Conservation (phyloP, 2,888 invertebrate species). For the Andrena marginata region DNA sequence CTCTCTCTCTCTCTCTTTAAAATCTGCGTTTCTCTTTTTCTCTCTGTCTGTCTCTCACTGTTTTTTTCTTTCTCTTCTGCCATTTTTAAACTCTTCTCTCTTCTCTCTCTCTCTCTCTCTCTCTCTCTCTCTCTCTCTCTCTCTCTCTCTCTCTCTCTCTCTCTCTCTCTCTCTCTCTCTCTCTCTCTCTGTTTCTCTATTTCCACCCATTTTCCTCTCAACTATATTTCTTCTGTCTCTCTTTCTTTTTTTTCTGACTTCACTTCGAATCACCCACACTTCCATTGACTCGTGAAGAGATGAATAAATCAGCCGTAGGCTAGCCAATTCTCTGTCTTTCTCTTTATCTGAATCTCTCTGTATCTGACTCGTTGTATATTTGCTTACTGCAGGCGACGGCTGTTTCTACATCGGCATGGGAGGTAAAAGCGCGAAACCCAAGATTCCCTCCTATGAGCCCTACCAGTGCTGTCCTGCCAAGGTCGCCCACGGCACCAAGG, state of each 20-base stretch:
- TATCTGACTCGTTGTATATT: constrained; percentile 88
- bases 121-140: constrained; percentile 4
- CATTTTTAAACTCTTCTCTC: constrained; percentile 6
- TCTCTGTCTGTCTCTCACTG: constrained; percentile 6
- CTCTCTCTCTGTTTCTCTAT: constrained; percentile 20
- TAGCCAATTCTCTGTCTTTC: constrained; percentile 67
- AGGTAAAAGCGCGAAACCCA: constrained; percentile 92
- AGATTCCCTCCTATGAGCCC: constrained; percentile 92
- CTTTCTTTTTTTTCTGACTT: not conserved
- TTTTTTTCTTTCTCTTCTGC: constrained; percentile 16
- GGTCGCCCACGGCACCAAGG: constrained; percentile 92
- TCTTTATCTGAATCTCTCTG: constrained; percentile 61
- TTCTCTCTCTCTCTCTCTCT: constrained; percentile 18
- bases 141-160: not conserved
- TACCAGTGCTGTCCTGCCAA: constrained; percentile 97
- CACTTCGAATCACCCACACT: constrained; percentile 12
- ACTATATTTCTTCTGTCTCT: constrained; percentile 11
- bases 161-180: not conserved
- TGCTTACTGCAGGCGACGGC: constrained; percentile 98
- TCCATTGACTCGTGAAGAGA: constrained; percentile 69
- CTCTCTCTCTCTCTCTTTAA: constrained; percentile 29
- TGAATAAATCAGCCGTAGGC: constrained; percentile 65
- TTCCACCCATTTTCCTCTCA: constrained; percentile 20
- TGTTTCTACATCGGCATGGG: constrained; percentile 98
- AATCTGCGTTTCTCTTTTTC: constrained; percentile 28